Evolutionary conservation across 2,888 invertebrate species (phyloP).

Genomic region (Neria commutata): DNA sequence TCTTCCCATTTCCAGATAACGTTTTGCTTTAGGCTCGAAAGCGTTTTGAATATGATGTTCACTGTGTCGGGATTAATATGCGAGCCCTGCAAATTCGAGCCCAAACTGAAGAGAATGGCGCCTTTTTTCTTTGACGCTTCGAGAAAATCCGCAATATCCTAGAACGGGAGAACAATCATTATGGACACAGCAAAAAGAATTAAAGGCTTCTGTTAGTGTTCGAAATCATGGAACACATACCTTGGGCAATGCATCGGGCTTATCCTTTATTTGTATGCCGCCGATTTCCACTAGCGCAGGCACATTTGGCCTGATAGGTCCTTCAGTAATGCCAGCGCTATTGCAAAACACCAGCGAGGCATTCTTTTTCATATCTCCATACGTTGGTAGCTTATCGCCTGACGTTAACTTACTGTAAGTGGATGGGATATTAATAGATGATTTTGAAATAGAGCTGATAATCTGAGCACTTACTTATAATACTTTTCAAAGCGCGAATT

Average conservation of each 20-base stretch:
- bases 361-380: constrained; percentile 45
- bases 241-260: constrained; percentile 49
- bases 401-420: constrained; percentile 35
- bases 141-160: constrained; percentile 57
- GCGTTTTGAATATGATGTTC: constrained; percentile 65
- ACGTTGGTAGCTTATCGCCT: constrained; percentile 39
- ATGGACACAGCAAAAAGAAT: no score
- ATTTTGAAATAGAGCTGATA: no score
- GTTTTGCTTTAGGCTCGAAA: constrained; percentile 67
- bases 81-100: constrained; percentile 58
- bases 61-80: constrained; percentile 63
- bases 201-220: no score
- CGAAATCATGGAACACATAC: no score
- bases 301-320: constrained; percentile 52
- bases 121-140: constrained; percentile 59
- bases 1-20: constrained; percentile 75
- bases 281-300: constrained; percentile 57
- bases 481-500: no score
- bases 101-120: constrained; percentile 62
- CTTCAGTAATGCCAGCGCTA: constrained; percentile 55
- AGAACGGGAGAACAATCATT: no score
- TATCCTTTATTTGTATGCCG: constrained; percentile 57
- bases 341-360: constrained; percentile 54
- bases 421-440: no score
- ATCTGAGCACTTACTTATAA: no score